Percentiles rank a stretch among this genome's conserved stretches.
Conservation (phyloP, 2,888 invertebrate genomes). For the Trissolcus brochymenae region DNA sequence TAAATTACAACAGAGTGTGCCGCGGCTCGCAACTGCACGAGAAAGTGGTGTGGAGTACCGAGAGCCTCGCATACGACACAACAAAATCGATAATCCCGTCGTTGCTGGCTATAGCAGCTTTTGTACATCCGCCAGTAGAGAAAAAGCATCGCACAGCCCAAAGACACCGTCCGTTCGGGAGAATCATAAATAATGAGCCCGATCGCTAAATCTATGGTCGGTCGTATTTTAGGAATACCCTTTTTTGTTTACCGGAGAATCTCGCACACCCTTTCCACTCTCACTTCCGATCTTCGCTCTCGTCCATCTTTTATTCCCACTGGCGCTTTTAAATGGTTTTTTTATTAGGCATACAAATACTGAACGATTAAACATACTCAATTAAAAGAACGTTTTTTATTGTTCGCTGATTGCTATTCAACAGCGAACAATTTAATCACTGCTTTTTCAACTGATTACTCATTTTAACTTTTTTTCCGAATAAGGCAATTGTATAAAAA, state of each 20-base stretch:
- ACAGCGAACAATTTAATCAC: too few species aligned
- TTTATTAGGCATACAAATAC: not conserved
- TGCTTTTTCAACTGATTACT: too few species aligned
- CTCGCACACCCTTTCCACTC: conserved; percentile 7
- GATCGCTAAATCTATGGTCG: conserved; percentile 35
- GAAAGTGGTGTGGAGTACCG: conserved; percentile 21
- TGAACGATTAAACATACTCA: not conserved
- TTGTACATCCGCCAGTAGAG: conserved; percentile 46
- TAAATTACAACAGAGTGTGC: conserved; percentile 57
- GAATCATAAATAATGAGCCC: conserved; percentile 41
- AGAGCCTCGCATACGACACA: conserved; percentile 33
- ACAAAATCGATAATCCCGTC: conserved; percentile 63
- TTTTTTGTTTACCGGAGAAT: conserved; percentile 6
- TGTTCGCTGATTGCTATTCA: too few species aligned
- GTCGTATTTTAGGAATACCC: conserved; percentile 32
- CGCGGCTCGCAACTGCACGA: conserved; percentile 28
- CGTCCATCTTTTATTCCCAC: conserved; percentile 31
- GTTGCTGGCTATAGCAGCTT: conserved; percentile 53
- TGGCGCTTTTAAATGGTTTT: not conserved
- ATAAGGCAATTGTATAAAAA: too few species aligned
- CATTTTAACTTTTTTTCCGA: too few species aligned
- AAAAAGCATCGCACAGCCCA: conserved; percentile 4
- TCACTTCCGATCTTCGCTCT: conserved; percentile 13
- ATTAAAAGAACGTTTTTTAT: not conserved
- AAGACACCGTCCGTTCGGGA: conserved; percentile 13